phyloP scores from a whole-genome alignment of 1,140 invertebrate genomes.

The Brachionus paranguensis region DNA sequence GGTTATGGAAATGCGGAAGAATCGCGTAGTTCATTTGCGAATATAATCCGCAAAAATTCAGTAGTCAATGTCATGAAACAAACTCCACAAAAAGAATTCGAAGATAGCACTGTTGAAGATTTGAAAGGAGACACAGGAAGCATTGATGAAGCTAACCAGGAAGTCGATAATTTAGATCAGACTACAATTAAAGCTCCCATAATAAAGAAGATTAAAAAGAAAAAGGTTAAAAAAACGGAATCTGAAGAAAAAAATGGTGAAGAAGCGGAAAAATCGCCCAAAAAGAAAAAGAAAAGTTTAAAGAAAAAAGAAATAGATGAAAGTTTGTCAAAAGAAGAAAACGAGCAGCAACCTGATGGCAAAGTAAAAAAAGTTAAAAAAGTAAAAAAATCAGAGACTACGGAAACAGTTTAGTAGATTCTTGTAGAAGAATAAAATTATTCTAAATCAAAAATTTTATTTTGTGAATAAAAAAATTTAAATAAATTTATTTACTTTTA shows the following conservation, averaged over 20 bases:
- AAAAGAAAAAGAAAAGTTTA: not conserved
- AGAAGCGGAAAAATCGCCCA: not conserved
- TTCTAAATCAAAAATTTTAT: not conserved
- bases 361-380: constrained; percentile 1
- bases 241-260: not conserved
- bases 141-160: not conserved
- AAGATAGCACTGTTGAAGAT: not conserved
- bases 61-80: not conserved
- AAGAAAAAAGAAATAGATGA: not conserved
- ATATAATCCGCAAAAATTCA: not conserved
- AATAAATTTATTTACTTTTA: not conserved
- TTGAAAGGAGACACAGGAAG: not conserved
- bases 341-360: not conserved
- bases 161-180: not conserved
- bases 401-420: not conserved
- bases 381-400: not conserved
- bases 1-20: not conserved
- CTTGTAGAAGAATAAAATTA: not conserved
- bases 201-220: not conserved
- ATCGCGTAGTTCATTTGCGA: not conserved
- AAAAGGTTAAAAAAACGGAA: not conserved
- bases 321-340: not conserved
- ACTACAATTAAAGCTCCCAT: not conserved
- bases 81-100: not conserved
- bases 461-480: not conserved